Evolutionary conservation across 2,888 invertebrate species (phyloP), one percentile per base, ranked within the genome.

Genomic region (Eilema depressum): DNA sequence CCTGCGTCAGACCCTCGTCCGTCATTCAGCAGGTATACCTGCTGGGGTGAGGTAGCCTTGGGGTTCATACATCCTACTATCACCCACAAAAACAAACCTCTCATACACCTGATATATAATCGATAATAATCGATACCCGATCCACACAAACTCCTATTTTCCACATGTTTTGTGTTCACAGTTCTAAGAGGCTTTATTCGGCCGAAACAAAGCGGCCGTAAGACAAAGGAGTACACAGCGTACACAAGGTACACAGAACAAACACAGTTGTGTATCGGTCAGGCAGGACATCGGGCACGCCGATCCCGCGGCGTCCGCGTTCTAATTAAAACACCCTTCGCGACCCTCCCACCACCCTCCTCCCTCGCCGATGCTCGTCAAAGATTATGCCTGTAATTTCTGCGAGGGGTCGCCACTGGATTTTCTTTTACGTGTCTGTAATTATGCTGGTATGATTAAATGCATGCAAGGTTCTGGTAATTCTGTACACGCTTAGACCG

Each of bases 281-380:
- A 83, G 78, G 75, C 83, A 76, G 85, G 82, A 83, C 83, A 84
- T 81, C 76, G 78, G 76, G 77, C 72, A 76, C 72, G 83, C 87
- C 90, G 87, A 85, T 86, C 88, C 90, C 90, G 91, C 91, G 88
- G 89, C 86, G 86, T 89, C 90, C 92, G 92, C 90, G 92, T 88
- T 92, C 94, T 94, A 94, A 94, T 94, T 94, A 94, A 93, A 93
- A 91, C 92, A 81, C 89, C 91, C 91, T 87, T 75, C 86, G 79
- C 84, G 82, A 75, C 79, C 80, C 83, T 76, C 82, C 83, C 78
- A 64, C 78, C 71, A 71, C 69, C 84, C 71, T 83, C 82, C 74
- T n/a, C n/a, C 81, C 82, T 69, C 66, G 37, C 75, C 81, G 79
- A 78, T 81, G 75, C 70, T 79, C 76, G 85, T 79, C 89, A 89